Evolutionary conservation across 2,113 vertebrate genomes (phyloP), one percentile per base, ranked within the genome.

Genomic region (Tetrax tetrax): DNA sequence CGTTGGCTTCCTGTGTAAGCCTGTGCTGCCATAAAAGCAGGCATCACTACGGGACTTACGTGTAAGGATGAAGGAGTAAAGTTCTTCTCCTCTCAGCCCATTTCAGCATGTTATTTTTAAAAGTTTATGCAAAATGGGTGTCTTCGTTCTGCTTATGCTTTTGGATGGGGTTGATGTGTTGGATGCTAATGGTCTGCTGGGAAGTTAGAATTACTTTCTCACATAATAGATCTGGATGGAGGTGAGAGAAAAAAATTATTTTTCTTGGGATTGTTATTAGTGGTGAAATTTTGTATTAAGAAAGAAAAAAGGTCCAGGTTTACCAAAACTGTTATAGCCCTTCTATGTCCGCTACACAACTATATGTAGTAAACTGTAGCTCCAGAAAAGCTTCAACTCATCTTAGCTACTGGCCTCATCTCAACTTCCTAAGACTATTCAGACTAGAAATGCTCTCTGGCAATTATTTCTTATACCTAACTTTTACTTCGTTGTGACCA

Each of bases 21-120:
- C 63, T 83, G 50, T 7, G 2, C 25, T 81, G 41, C 71, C 56
- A 68, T 92, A 81, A 93, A 92, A 83, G 79, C 37, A 77, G 51
- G 23, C 47, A 66, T 90, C 69, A 51, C 83, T 87, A 75, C 77
- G 76, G 76, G 37, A 93, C 7, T 15, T 77, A 66, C n/a, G 65
- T 57, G 69, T 45, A 84, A 71, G 35, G 61, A 76, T 47, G 51
- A 22, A 87, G 29, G 60, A 71, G 18, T 59, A 64, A 87, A 64
- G 48, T 65, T 86, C 56, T 91, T 57, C 68, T 91, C 56, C 18
- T 28, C 69, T 77, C 71, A 83, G 61, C 57, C 77, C 43, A 45
- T 71, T 84, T 92, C 81, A 87, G 24, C 37, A 64, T 0, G 14
- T 84, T 94, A 93, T 87, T 91, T 96, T 96, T 92, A 89, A 91